Evolutionary conservation across 2,888 invertebrate genomes (phyloP).

Genomic region (Scaptomyza flava): DNA sequence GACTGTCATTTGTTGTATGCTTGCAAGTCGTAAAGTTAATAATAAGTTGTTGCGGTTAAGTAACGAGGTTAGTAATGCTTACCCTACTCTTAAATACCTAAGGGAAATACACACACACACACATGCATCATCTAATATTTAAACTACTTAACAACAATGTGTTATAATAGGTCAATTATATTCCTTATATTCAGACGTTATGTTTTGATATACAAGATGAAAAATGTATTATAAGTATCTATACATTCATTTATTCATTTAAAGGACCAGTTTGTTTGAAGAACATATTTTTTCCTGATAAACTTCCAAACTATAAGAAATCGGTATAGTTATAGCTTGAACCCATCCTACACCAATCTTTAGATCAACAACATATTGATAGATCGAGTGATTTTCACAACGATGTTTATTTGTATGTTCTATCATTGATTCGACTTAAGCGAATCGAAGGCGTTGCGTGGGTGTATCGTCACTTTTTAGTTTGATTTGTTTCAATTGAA

Average conservation of each 20-base stretch:
- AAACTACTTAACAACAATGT: conserved; percentile 4
- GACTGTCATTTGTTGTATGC: conserved; percentile 18
- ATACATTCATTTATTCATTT: too few species aligned
- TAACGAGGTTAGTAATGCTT: conserved; percentile 71
- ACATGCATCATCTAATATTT: not conserved
- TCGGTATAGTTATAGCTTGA: too few species aligned
- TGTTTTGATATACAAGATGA: not conserved
- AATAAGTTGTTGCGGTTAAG: conserved; percentile 53
- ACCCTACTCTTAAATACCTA: conserved; percentile 48
- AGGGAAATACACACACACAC: conserved; percentile 25
- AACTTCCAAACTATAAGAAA: too few species aligned
- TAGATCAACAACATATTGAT: too few species aligned
- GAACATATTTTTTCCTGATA: too few species aligned
- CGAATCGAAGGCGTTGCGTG: conserved; percentile 58
- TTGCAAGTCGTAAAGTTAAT: conserved; percentile 59
- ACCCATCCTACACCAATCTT: too few species aligned
- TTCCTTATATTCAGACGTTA: conserved; percentile 1
- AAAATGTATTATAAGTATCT: not conserved
- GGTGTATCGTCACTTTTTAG: conserved; percentile 53
- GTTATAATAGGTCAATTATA: conserved; percentile 32
- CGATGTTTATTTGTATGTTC: conserved; percentile 13
- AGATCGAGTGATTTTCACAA: conserved; percentile 36
- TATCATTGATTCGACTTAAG: conserved; percentile 21
- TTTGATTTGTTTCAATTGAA: conserved; percentile 77
- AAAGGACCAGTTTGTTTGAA: too few species aligned